Conservation (phyloP, 2,888 invertebrate genomes). For the Tipula helvola region DNA sequence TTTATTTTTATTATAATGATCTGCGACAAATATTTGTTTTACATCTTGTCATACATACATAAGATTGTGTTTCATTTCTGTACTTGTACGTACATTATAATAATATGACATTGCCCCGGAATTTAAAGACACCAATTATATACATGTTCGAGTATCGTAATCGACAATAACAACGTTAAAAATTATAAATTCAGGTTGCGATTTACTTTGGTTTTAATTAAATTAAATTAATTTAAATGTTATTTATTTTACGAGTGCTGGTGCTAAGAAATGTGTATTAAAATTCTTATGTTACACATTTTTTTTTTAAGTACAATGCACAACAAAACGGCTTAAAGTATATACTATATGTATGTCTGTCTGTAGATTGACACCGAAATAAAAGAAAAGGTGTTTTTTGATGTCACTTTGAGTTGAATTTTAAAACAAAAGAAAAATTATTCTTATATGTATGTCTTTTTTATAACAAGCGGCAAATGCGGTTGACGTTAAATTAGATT, state of each 20-base stretch:
- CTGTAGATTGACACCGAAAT: neutral
- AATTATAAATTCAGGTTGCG: neutral
- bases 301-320: neutral
- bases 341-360: no score
- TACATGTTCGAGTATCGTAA: neutral
- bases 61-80: neutral
- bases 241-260: neutral
- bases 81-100: neutral
- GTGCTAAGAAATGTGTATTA: neutral
- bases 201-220: neutral
- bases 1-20: neutral
- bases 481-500: neutral
- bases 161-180: neutral
- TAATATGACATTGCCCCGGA: neutral
- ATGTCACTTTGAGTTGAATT: constrained; percentile 4
- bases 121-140: neutral
- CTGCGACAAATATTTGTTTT: neutral
- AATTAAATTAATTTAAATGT: neutral
- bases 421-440: neutral
- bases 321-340: neutral
- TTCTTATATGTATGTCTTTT: no score
- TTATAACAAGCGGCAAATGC: neutral
- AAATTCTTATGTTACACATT: neutral
- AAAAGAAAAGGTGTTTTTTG: neutral
- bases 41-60: neutral